Evolutionary conservation across 2,888 invertebrate species (phyloP).

Genomic region (Allophyes oxyacanthae): DNA sequence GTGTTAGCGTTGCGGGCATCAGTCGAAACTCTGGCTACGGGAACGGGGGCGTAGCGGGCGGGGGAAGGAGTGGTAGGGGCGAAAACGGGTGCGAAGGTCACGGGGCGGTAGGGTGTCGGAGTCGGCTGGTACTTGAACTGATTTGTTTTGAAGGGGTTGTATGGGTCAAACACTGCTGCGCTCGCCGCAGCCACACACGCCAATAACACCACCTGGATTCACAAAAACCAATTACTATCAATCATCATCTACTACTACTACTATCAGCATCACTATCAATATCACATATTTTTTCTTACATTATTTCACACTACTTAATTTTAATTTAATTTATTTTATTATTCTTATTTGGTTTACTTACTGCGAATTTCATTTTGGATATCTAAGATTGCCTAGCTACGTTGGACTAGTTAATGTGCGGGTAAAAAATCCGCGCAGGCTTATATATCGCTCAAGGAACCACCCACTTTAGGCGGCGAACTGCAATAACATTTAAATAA

Average conservation of each 20-base stretch:
- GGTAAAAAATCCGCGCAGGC: conserved; percentile 80
- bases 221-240: conserved; percentile 41
- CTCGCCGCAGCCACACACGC: conserved; percentile 69
- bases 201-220: conserved; percentile 67
- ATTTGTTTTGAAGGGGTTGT: conserved; percentile 33
- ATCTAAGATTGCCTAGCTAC: conserved; percentile 71
- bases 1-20: conserved; percentile 69
- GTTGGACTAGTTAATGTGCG: conserved; percentile 85
- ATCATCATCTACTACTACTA: too few relatives aligned
- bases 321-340: conserved; percentile 15
- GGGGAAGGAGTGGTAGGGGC: conserved; percentile 6
- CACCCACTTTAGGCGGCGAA: conserved; percentile 79
- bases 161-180: conserved; percentile 61
- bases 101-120: conserved; percentile 31
- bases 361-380: conserved; percentile 77
- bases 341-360: conserved; percentile 65
- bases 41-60: conserved; percentile 24
- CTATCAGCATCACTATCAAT: conserved; percentile 10
- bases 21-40: conserved; percentile 35
- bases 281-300: conserved; percentile 32
- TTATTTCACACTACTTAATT: conserved; percentile 8
- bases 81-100: conserved; percentile 25
- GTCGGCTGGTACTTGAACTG: conserved; percentile 36
- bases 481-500: conserved; percentile 85
- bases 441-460: conserved; percentile 81